A percentile compares a stretch with the other conserved stretches of the same genome.
phyloP scores from a whole-genome alignment of 2,797 vertebrate genomes.

The Delichon dasypus region DNA sequence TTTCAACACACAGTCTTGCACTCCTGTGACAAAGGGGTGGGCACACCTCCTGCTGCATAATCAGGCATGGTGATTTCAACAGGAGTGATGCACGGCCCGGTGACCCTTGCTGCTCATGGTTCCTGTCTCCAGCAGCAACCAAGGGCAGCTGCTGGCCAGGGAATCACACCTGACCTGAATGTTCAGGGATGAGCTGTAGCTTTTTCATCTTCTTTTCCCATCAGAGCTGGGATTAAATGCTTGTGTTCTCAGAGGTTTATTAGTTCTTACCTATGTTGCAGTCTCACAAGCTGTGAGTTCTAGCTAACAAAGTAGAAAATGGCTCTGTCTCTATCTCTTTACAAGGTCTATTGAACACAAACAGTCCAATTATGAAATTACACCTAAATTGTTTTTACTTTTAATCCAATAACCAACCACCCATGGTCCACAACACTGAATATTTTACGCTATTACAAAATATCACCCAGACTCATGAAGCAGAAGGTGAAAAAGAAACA shows the following conservation, averaged over 20 bases:
- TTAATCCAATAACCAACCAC: not conserved
- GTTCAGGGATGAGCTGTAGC: not conserved
- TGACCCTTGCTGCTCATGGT: not conserved
- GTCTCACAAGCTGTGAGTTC: not conserved
- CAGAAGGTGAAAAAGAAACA: not conserved
- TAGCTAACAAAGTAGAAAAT: not conserved
- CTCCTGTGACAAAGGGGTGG: fast-evolving
- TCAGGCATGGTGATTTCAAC: not conserved
- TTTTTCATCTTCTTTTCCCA: not conserved
- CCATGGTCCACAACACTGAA: fast-evolving
- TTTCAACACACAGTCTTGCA: not conserved
- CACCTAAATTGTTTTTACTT: not conserved
- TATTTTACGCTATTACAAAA: not conserved
- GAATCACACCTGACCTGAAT: not conserved
- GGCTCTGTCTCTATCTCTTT: not conserved
- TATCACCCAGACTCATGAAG: not conserved
- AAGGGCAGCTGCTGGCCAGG: not conserved
- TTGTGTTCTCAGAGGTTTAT: not conserved
- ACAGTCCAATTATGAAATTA: not conserved
- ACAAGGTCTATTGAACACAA: not conserved
- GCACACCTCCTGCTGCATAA: fast-evolving
- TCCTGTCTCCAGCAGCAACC: fast-evolving
- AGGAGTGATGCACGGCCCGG: fast-evolving
- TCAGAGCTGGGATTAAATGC: not conserved
- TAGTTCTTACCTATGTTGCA: not conserved